phyloP scores from a whole-genome alignment of 2,113 vertebrate genomes.

The Odocoileus hemionus region DNA sequence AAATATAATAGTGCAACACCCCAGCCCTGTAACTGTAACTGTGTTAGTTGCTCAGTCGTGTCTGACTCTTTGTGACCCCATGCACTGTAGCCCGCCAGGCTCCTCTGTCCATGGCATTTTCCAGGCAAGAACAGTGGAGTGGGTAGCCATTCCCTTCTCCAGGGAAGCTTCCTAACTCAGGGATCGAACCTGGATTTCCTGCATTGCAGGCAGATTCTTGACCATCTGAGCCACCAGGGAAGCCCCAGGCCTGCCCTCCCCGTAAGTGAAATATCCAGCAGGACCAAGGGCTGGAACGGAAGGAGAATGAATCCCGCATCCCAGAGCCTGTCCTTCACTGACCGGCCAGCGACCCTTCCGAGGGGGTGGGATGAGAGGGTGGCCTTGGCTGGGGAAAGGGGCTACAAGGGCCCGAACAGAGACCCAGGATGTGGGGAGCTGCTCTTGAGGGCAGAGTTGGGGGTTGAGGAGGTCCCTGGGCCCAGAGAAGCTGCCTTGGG shows the following conservation, averaged over 20 bases:
- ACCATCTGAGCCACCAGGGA: neutral
- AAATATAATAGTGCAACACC: rapidly evolving
- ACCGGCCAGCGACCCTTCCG: neutral
- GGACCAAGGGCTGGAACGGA: neutral
- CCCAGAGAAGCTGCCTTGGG: neutral
- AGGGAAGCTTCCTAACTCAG: neutral
- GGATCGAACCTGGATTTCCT: neutral
- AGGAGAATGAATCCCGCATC: neutral
- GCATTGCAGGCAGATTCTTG: neutral
- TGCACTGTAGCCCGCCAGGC: neutral
- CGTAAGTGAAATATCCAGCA: rapidly evolving
- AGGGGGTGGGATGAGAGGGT: neutral
- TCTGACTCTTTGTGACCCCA: neutral
- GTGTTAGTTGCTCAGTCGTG: neutral
- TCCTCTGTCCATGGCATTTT: neutral
- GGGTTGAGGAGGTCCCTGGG: neutral
- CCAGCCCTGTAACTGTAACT: neutral
- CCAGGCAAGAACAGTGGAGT: neutral
- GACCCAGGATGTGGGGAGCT: neutral
- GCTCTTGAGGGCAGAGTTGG: neutral
- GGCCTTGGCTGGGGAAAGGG: neutral
- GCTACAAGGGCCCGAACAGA: neutral
- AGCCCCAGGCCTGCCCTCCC: neutral
- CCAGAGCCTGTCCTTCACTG: neutral
- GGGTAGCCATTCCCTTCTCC: neutral